These are phyloP conservation scores for Corella eumyota DNA, from an alignment of 23 tunicate genomes.

Conservation along the genomic window DNA sequence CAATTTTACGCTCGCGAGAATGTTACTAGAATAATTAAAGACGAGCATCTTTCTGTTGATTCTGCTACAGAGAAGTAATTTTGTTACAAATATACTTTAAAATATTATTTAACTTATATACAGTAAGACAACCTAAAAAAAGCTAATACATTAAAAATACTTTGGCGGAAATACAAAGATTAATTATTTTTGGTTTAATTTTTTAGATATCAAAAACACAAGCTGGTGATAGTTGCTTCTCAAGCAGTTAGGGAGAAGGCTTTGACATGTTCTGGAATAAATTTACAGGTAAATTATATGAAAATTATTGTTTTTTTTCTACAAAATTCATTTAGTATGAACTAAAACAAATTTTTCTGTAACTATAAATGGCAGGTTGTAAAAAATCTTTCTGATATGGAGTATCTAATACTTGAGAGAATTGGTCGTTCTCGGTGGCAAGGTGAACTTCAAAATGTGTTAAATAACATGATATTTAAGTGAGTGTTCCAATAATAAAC, in stretches of 20 bases:
- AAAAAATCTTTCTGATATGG: slow-evolving; percentile 19
- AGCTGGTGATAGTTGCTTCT: slow-evolving; percentile 64
- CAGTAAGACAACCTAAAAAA: no score
- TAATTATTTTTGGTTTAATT: no score
- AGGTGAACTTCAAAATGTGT: slow-evolving; percentile 64
- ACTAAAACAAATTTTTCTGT: neutral
- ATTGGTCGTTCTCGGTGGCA: slow-evolving; percentile 73
- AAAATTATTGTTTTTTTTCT: neutral
- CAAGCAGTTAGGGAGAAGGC: slow-evolving; percentile 33
- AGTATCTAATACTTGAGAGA: slow-evolving; percentile 67
- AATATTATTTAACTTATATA: neutral
- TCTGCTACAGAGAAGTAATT: neutral
- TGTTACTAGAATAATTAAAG: neutral
- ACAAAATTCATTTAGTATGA: neutral
- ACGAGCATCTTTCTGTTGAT: neutral
- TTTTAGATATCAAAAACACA: slow-evolving; percentile 40
- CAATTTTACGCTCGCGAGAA: neutral
- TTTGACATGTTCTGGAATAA: slow-evolving; percentile 19
- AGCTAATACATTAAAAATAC: no score
- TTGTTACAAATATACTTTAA: neutral
- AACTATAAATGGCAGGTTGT: slow-evolving; percentile 1
- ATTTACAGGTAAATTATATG: slow-evolving; percentile 19
- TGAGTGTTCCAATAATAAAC: no score
- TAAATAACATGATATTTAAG: slow-evolving; percentile 39
- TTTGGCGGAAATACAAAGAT: no score